Percentiles rank a stretch among this genome's conserved stretches.
These are phyloP conservation scores for Eilema depressum DNA, from an alignment of 2,888 invertebrate species.

Conservation along the genomic window DNA sequence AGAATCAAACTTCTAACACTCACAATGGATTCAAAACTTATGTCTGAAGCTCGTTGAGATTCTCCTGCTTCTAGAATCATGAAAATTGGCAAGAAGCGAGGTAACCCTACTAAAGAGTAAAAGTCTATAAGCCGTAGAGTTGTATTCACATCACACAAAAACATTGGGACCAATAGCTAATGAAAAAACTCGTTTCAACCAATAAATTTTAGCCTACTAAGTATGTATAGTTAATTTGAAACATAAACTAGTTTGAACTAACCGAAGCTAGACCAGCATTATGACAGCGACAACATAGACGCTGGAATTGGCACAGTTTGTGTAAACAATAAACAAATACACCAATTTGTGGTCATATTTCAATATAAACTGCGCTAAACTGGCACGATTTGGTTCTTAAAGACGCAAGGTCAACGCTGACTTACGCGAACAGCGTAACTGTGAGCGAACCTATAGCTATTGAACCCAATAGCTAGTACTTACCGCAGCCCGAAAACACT, in stretches of 20 bases:
- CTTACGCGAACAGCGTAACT: neutral
- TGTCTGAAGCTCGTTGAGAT: too few species aligned
- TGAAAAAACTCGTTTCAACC: too few species aligned
- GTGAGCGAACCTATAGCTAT: neutral
- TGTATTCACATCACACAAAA: too few species aligned
- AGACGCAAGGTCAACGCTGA: neutral
- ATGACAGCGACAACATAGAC: slow-evolving; percentile 10
- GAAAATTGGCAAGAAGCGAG: too few species aligned
- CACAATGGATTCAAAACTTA: too few species aligned
- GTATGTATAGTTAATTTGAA: neutral
- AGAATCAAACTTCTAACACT: neutral
- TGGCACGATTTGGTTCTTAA: neutral
- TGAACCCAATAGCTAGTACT: neutral
- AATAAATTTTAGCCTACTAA: neutral
- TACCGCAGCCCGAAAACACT: neutral
- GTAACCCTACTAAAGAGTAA: too few species aligned
- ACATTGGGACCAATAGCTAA: too few species aligned
- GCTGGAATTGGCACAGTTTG: slow-evolving; percentile 16
- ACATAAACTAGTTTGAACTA: neutral
- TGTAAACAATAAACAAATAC: slow-evolving; percentile 23
- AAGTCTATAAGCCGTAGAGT: too few species aligned
- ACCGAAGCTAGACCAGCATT: neutral
- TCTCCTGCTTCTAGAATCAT: too few species aligned
- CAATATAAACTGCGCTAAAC: slow-evolving; percentile 7
- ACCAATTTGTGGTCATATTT: slow-evolving; percentile 19